Conservation (phyloP, 2,113 vertebrate genomes). For the Ginglymostoma cirratum region DNA sequence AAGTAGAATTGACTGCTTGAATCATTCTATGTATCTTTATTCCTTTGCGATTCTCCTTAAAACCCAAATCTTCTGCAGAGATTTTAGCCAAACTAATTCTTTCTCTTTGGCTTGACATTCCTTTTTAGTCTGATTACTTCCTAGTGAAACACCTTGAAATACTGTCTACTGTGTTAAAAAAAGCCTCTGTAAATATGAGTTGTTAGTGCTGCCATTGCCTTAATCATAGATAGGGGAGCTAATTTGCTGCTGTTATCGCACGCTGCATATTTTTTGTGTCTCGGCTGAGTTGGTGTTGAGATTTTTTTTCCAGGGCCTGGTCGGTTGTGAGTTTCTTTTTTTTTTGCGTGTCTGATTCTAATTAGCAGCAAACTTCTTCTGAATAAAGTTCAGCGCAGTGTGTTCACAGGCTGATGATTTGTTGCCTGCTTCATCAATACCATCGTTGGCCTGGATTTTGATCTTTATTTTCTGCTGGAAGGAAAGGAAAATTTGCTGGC, state of each 20-base stretch:
- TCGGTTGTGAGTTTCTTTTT: neutral
- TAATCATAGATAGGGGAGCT: neutral
- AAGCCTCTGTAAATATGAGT: neutral
- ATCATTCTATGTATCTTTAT: neutral
- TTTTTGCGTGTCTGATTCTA: neutral
- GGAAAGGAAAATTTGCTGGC: neutral
- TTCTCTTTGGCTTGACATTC: neutral
- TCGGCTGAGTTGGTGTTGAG: no score
- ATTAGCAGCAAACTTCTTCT: conserved; percentile 22
- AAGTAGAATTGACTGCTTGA: neutral
- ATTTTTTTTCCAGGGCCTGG: neutral
- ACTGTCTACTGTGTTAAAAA: neutral
- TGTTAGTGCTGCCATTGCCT: neutral
- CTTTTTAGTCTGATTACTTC: neutral
- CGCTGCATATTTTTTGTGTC: neutral
- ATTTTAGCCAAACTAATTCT: neutral
- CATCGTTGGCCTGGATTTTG: neutral
- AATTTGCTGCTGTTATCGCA: neutral
- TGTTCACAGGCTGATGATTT: neutral
- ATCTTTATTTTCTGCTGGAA: neutral
- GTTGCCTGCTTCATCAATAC: neutral
- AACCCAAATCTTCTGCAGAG: neutral
- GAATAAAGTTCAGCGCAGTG: neutral
- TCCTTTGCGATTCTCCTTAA: neutral
- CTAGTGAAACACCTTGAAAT: neutral